Percentiles rank a stretch among this genome's conserved stretches.
phyloP scores from a whole-genome alignment of 2,113 vertebrate genomes.

The Pachyramphus minor region DNA sequence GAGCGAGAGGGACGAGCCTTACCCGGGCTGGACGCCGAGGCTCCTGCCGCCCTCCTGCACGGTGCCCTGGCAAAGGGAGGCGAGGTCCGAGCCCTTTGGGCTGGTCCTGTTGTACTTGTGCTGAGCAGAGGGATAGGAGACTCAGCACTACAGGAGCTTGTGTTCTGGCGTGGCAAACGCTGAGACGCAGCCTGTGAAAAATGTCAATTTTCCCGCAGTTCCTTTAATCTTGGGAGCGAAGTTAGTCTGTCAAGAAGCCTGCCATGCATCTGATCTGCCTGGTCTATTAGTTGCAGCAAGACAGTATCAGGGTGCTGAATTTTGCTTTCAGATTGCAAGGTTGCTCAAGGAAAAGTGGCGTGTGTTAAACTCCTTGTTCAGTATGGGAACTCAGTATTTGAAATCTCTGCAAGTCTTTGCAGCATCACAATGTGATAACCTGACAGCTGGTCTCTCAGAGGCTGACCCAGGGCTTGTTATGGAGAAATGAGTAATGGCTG shows the following conservation, averaged over 20 bases:
- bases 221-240: not conserved
- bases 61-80: accelerated
- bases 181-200: not conserved
- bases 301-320: not conserved
- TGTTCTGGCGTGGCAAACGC: not conserved
- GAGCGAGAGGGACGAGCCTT: accelerated
- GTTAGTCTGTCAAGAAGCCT: not conserved
- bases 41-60: not conserved
- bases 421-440: not conserved
- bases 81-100: not conserved
- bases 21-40: not conserved
- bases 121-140: not conserved
- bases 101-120: too few relatives aligned
- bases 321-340: not conserved
- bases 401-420: not conserved
- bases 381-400: not conserved
- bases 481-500: not conserved
- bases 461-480: not conserved
- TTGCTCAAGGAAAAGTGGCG: not conserved
- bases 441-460: not conserved
- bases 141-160: not conserved
- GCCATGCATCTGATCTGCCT: not conserved
- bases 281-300: not conserved
- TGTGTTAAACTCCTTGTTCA: not conserved
- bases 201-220: not conserved